Evolutionary conservation across 2,113 vertebrate species (phyloP), one percentile per base, ranked within the genome.

Genomic region (Clarias macrocephalus): DNA sequence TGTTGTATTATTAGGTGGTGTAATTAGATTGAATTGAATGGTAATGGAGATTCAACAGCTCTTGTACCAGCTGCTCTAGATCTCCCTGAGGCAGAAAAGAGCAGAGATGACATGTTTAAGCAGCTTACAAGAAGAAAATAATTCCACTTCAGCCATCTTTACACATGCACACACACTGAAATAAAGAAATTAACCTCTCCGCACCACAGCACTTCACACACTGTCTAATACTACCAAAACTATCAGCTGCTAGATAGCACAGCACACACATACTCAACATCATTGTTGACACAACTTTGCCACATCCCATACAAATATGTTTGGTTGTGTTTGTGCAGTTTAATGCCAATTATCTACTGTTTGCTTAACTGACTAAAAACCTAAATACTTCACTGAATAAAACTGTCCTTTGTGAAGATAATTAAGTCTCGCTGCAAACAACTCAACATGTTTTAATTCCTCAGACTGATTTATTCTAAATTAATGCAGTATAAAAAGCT

Each of bases 351-450:
- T 37, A 56, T 59, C 63, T 52, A 48, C 42, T 79, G 59, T 85
- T 77, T 85, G 28, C 37, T 23, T 77, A 52, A 52, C 9, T 28
- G 57, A 80, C 25, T 62, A 76, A 54, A 63, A 68, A 83, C 60
- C n/a, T 60, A 84, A 86, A 60, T 25, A 56, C 63, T 88, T 66
- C 72, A 57, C n/a, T 60, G 19, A 48, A 15, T 15, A 52, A 33
- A 81, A 92, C 92, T 89, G 92, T 92, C 92, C 86, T 92, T 92
- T 88, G 89, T 91, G 90, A 87, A 93, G 90, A 82, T 94, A 94
- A 94, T 30, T 30, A 56, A 81, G 63, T 80, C 85, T 28, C 37
- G 56, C 8, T 54, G 18, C 85, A 86, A 80, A 86, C 63, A 86
- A 30, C 25, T 60, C 48, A 37, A 57, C 63, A 30, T 68, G 85